A percentile compares a stretch with the other conserved stretches of the same genome.
These are phyloP conservation scores for Hemiprocne comata DNA, from an alignment of 2,113 vertebrate genomes.

Conservation along the genomic window DNA sequence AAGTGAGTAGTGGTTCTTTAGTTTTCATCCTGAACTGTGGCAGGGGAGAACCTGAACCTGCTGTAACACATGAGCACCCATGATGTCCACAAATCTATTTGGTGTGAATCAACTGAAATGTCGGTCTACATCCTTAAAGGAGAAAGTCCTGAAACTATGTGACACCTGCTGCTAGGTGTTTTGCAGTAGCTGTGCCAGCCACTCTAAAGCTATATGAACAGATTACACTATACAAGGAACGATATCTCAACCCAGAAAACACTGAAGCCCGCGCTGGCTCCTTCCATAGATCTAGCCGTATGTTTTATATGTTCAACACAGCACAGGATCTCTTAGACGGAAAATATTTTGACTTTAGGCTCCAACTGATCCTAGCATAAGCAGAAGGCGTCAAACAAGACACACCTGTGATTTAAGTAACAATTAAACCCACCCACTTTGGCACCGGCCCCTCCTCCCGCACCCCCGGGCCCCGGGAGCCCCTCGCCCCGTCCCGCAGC, in stretches of 20 bases:
- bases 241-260: neutral
- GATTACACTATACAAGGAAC: fast-evolving
- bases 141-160: fast-evolving
- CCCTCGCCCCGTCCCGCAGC: too few species aligned
- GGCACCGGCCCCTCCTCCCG: too few species aligned
- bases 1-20: neutral
- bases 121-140: too few species aligned
- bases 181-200: neutral
- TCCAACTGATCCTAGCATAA: neutral
- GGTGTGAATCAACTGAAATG: neutral
- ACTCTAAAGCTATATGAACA: fast-evolving
- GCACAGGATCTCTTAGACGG: neutral
- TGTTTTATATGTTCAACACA: neutral
- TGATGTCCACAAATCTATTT: fast-evolving
- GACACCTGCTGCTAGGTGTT: fast-evolving
- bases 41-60: fast-evolving
- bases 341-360: neutral
- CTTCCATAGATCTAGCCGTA: fast-evolving
- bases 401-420: neutral
- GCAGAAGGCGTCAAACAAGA: too few species aligned
- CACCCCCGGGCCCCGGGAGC: too few species aligned
- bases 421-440: fast-evolving
- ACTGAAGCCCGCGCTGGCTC: too few species aligned
- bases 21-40: neutral
- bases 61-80: neutral